Percentiles rank a stretch among this genome's conserved stretches.
Conservation (phyloP, 2,113 vertebrate genomes). For the Pelecanoides urinatrix region DNA sequence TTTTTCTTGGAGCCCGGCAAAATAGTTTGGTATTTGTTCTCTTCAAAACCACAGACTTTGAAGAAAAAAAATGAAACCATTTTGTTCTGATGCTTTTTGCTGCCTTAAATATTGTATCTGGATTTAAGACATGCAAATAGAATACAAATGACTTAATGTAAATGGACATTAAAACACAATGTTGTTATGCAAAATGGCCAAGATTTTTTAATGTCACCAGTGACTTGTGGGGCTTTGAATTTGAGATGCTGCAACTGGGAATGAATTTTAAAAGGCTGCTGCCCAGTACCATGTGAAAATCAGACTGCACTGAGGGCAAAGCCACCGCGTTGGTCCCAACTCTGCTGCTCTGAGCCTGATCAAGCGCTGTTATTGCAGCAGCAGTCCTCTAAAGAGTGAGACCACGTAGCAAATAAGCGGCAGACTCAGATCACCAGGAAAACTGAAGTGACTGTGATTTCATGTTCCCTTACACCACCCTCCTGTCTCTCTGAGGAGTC, state of each 20-base stretch:
- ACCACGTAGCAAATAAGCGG: not conserved
- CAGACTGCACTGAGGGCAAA: not conserved
- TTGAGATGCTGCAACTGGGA: not conserved
- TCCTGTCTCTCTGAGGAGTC: not conserved
- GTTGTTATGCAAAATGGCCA: not conserved
- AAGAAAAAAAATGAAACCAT: not conserved
- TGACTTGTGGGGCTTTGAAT: not conserved
- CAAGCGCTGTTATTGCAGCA: not conserved
- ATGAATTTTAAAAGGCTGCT: not conserved
- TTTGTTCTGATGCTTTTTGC: not conserved
- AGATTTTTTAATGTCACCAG: not conserved
- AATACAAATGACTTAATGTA: not conserved
- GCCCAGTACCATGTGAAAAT: not conserved
- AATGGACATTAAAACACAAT: not conserved
- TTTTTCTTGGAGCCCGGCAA: not conserved
- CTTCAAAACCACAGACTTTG: not conserved
- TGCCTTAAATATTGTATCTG: not conserved
- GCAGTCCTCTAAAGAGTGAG: not conserved
- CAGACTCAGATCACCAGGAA: not conserved
- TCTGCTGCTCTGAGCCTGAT: not conserved
- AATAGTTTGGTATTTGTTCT: not conserved
- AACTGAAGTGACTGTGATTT: not conserved
- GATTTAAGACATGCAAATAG: not conserved
- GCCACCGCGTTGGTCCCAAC: fast-evolving
- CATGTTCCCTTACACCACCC: not conserved